Evolutionary conservation across 2,797 vertebrate genomes (phyloP).

Genomic region (Cynodonichthys magdalenae): DNA sequence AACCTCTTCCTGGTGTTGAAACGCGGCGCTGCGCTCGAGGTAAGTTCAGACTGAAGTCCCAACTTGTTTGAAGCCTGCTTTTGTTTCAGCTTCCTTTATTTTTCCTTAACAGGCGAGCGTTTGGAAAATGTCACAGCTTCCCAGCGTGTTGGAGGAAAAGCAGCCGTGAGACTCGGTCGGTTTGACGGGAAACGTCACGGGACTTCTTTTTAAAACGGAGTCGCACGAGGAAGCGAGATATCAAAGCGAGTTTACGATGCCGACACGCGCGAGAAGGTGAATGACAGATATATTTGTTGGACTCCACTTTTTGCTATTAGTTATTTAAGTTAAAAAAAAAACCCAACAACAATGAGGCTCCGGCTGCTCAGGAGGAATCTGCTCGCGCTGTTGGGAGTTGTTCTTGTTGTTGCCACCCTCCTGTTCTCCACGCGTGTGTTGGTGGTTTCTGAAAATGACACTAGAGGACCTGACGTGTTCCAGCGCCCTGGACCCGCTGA

Average conservation of each 20-base stretch:
- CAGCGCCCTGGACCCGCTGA: rapidly evolving
- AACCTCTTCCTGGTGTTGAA: conserved; percentile 75
- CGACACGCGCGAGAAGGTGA: conserved; percentile 41
- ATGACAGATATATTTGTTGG: conserved; percentile 1
- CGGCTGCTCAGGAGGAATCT: conserved; percentile 73
- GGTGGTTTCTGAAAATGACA: conserved; percentile 13
- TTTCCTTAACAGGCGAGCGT: conserved; percentile 20
- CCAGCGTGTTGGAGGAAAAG: not conserved
- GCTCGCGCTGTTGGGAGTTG: conserved; percentile 61
- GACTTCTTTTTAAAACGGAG: not conserved
- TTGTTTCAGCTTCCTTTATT: not conserved
- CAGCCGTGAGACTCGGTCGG: not conserved
- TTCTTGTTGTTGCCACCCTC: conserved; percentile 55
- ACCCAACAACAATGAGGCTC: conserved; percentile 77
- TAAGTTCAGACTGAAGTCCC: conserved; percentile 37
- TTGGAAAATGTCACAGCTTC: conserved; percentile 12
- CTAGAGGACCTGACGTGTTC: rapidly evolving
- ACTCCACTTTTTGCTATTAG: not conserved
- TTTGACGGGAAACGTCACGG: conserved; percentile 9
- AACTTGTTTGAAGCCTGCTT: rapidly evolving
- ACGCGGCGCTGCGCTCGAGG: conserved; percentile 43
- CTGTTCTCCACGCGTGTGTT: conserved; percentile 60
- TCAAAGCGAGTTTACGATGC: conserved; percentile 15
- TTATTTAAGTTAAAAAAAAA: too few relatives aligned
- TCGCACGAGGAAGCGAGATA: conserved; percentile 14